These are phyloP conservation scores for Drosophila nigricruria DNA, from an alignment of 2,888 invertebrate genomes.

Conservation along the genomic window DNA sequence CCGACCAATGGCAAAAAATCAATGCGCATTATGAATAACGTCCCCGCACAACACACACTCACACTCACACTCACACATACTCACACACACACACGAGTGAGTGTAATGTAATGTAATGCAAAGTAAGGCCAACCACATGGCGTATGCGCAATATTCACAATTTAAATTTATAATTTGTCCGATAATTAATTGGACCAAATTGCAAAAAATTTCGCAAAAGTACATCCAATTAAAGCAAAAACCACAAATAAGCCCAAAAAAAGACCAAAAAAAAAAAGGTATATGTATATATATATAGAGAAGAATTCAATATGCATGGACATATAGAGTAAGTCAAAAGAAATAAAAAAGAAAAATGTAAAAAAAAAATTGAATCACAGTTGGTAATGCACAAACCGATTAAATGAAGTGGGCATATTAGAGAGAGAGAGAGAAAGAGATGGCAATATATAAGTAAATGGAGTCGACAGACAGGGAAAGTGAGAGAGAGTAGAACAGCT, in stretches of 20 bases:
- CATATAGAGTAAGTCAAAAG: background rate
- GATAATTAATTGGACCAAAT: conserved; percentile 31
- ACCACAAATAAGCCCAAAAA: conserved; percentile 15
- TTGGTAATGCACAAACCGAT: background rate
- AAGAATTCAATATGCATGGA: background rate
- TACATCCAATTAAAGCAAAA: conserved; percentile 4
- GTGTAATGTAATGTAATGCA: background rate
- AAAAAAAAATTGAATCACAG: background rate
- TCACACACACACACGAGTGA: background rate
- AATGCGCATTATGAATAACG: conserved; percentile 42
- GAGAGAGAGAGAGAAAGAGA: background rate
- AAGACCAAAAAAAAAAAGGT: background rate
- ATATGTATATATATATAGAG: background rate
- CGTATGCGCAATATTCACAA: conserved; percentile 37
- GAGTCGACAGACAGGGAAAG: background rate
- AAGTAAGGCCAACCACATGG: conserved; percentile 30
- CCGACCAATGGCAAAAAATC: conserved; percentile 45
- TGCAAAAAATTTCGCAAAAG: background rate
- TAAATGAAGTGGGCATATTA: background rate
- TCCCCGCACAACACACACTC: conserved; percentile 1
- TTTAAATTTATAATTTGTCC: conserved; percentile 23
- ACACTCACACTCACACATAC: too few relatives aligned
- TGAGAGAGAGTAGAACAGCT: background rate
- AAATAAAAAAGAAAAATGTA: background rate
- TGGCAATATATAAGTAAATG: background rate